Evolutionary conservation across 2,888 invertebrate genomes (phyloP).

Genomic region (Limnephilus rhombicus): DNA sequence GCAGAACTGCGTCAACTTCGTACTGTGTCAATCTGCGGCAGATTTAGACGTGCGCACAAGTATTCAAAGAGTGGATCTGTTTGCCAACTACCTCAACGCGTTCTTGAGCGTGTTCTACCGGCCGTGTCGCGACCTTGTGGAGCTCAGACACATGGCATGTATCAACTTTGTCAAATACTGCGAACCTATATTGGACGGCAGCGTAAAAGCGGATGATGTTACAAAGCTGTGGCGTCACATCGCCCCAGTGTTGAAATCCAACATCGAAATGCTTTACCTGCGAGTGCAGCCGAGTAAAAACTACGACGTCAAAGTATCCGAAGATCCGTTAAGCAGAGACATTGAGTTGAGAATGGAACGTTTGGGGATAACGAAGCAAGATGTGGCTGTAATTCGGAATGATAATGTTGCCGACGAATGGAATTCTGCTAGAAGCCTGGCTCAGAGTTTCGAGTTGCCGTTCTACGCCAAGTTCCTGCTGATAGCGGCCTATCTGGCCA

Average conservation of each 20-base stretch:
- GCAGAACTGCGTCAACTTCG: constrained; percentile 71
- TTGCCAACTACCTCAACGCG: constrained; percentile 87
- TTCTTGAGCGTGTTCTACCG: constrained; percentile 91
- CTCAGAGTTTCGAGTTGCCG: constrained; percentile 87
- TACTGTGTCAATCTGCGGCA: constrained; percentile 70
- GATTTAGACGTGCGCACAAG: constrained; percentile 70
- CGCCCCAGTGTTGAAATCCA: constrained; percentile 84
- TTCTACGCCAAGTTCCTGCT: constrained; percentile 93
- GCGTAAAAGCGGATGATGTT: constrained; percentile 81
- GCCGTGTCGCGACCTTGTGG: constrained; percentile 90
- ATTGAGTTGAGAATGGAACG: constrained; percentile 61
- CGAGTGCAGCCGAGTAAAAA: constrained; percentile 76
- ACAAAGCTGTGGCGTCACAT: constrained; percentile 89
- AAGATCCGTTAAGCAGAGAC: constrained; percentile 50
- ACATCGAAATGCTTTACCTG: constrained; percentile 87
- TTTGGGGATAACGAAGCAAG: constrained; percentile 55
- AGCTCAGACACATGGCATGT: constrained; percentile 89
- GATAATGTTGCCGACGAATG: constrained; percentile 74
- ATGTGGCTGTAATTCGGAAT: constrained; percentile 66
- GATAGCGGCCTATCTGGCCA: constrained; percentile 94
- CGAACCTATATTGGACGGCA: constrained; percentile 85
- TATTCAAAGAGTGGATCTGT: constrained; percentile 79
- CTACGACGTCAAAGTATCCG: constrained; percentile 62
- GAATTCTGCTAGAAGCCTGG: constrained; percentile 77
- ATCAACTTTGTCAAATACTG: constrained; percentile 87